These are phyloP conservation scores for Phacellophora camtschatica DNA, from an alignment of 30 jellyfish, hydroid and myxozoan genomes.

Conservation along the genomic window DNA sequence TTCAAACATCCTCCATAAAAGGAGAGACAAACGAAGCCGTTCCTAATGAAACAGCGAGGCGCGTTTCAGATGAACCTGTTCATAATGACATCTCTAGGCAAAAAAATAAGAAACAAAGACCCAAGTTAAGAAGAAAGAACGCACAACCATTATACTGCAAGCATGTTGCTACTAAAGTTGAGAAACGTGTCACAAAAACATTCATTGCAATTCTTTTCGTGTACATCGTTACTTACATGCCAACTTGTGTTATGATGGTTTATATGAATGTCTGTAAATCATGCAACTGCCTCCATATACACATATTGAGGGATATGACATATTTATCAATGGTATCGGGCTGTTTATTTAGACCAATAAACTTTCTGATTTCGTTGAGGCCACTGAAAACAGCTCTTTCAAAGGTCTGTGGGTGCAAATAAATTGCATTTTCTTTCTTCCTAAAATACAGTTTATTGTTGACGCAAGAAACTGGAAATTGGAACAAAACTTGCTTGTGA, in stretches of 20 bases:
- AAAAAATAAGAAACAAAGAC: neutral
- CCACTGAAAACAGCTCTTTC: slow-evolving; percentile 17
- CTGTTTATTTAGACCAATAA: slow-evolving; percentile 51
- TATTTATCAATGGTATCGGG: slow-evolving; percentile 57
- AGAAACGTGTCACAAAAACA: slow-evolving; percentile 52
- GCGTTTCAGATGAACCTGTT: neutral
- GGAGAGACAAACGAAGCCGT: neutral
- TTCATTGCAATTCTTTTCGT: slow-evolving; percentile 46
- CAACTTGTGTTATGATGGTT: slow-evolving; percentile 56
- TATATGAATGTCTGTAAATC: slow-evolving; percentile 59
- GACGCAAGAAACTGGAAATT: too few species aligned
- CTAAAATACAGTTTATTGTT: too few species aligned
- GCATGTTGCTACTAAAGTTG: slow-evolving; percentile 32
- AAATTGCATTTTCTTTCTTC: too few species aligned
- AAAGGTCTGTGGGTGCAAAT: neutral
- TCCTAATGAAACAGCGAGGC: neutral
- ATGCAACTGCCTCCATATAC: slow-evolving; percentile 61
- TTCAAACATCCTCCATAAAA: neutral
- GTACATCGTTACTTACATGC: slow-evolving; percentile 52
- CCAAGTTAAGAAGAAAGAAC: neutral
- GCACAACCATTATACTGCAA: slow-evolving; percentile 2
- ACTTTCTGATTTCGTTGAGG: slow-evolving; percentile 26
- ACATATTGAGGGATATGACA: slow-evolving; percentile 60
- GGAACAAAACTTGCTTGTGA: too few species aligned
- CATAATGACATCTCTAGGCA: neutral